Evolutionary conservation across 2,888 invertebrate genomes (phyloP).

Genomic region (Apodemia zela): DNA sequence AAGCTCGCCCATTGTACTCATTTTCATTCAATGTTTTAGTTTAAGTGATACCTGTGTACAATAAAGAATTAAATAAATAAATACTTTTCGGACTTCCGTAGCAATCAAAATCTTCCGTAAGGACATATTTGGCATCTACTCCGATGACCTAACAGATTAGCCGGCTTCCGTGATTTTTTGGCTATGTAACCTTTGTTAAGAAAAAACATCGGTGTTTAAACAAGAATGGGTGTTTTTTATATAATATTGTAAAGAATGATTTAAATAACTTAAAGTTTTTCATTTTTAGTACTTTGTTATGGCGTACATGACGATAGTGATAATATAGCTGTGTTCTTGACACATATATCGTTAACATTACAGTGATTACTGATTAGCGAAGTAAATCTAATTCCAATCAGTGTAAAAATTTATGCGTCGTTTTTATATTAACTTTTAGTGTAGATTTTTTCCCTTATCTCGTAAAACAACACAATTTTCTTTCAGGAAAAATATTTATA

Average conservation of each 20-base stretch:
- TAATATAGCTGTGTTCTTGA: background rate
- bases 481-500: too few species aligned
- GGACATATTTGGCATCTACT: background rate
- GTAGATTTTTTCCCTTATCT: too few species aligned
- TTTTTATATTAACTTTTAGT: background rate
- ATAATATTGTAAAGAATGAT: background rate
- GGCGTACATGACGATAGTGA: background rate
- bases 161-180: background rate
- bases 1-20: too few species aligned
- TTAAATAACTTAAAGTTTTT: background rate
- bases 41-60: too few species aligned
- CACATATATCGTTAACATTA: slow-evolving; percentile 2
- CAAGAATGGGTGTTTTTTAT: too few species aligned
- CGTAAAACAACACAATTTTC: too few species aligned
- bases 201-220: too few species aligned
- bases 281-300: background rate
- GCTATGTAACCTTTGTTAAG: too few species aligned
- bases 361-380: background rate
- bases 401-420: background rate
- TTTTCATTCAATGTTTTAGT: too few species aligned
- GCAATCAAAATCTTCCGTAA: too few species aligned
- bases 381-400: background rate
- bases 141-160: background rate
- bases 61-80: too few species aligned
- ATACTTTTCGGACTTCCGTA: too few species aligned